Percentiles rank a stretch among this genome's conserved stretches.
Conservation (phyloP, 2,888 invertebrate species). For the Cryptosula pallasiana region DNA sequence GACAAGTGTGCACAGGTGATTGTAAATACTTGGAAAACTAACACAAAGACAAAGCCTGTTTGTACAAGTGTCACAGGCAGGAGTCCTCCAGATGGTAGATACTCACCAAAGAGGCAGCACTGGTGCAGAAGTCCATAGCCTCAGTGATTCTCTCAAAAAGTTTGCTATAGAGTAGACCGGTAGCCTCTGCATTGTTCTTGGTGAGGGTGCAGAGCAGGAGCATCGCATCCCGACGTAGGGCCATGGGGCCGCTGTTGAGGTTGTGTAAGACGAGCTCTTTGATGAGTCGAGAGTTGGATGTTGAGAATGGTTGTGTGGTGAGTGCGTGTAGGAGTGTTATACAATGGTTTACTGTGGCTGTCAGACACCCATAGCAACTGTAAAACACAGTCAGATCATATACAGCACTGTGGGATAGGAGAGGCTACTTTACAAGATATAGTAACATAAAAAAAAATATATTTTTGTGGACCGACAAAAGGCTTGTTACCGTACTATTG, state of each 20-base stretch:
- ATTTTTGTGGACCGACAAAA: too few relatives aligned
- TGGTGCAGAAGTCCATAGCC: conserved; percentile 54
- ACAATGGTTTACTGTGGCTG: conserved; percentile 88
- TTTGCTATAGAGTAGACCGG: conserved; percentile 74
- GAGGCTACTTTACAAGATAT: too few relatives aligned
- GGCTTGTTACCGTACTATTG: too few relatives aligned
- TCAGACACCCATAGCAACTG: conserved; percentile 61
- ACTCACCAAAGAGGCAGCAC: conserved; percentile 23
- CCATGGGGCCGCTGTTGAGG: conserved; percentile 71
- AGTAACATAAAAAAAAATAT: too few relatives aligned
- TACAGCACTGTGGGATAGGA: too few relatives aligned
- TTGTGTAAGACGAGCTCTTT: conserved; percentile 85
- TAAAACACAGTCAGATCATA: too few relatives aligned
- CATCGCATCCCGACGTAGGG: conserved; percentile 78
- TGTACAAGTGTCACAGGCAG: too few relatives aligned
- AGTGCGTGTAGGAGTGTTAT: conserved; percentile 82
- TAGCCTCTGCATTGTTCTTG: conserved; percentile 75
- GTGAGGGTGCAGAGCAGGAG: conserved; percentile 82
- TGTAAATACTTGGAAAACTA: too few relatives aligned
- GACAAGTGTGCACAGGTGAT: not conserved
- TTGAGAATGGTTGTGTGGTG: conserved; percentile 24
- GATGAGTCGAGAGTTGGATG: conserved; percentile 64
- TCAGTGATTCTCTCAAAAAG: conserved; percentile 70
- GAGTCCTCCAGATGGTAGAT: not conserved
- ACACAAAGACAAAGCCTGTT: too few relatives aligned